A percentile compares a stretch with the other conserved stretches of the same genome.
Conservation (phyloP, 1,140 invertebrate species). For the Dermatophagoides farinae region DNA sequence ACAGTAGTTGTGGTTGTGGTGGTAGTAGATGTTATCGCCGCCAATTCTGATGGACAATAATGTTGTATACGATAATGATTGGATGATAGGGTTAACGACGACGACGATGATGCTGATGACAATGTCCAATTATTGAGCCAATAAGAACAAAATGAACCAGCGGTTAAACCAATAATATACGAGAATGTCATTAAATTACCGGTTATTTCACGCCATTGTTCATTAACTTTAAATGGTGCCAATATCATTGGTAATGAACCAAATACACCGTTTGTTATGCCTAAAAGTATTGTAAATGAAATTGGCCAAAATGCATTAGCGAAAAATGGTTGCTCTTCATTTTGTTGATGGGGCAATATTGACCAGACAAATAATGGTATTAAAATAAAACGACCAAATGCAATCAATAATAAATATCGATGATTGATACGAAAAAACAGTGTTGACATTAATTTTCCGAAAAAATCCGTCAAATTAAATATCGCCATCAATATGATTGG, state of each 20-base stretch:
- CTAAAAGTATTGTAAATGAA: conserved; percentile 42
- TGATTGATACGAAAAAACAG: conserved; percentile 57
- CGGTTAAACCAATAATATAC: conserved; percentile 60
- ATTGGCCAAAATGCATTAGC: conserved; percentile 44
- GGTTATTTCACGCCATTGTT: conserved; percentile 50
- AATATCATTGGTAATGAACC: conserved; percentile 77
- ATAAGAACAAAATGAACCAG: conserved; percentile 60
- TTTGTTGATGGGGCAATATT: conserved; percentile 48
- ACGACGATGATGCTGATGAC: no score
- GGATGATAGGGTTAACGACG: no score
- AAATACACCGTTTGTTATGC: conserved; percentile 51
- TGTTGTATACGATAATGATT: no score
- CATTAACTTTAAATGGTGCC: conserved; percentile 54
- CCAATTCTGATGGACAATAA: no score
- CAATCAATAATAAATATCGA: conserved; percentile 45
- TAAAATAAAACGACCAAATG: conserved; percentile 42
- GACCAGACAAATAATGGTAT: conserved; percentile 59
- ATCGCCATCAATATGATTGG: conserved; percentile 68
- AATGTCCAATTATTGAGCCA: conserved; percentile 11
- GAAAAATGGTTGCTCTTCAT: conserved; percentile 45
- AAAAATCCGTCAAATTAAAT: conserved; percentile 62
- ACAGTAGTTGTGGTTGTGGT: no score
- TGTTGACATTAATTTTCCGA: conserved; percentile 62
- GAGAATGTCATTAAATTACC: conserved; percentile 81
- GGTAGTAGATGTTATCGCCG: no score